Percentiles rank a stretch among this genome's conserved stretches.
Evolutionary conservation across 2,888 invertebrate genomes (phyloP).

Genomic region (Drosophila histrio): DNA sequence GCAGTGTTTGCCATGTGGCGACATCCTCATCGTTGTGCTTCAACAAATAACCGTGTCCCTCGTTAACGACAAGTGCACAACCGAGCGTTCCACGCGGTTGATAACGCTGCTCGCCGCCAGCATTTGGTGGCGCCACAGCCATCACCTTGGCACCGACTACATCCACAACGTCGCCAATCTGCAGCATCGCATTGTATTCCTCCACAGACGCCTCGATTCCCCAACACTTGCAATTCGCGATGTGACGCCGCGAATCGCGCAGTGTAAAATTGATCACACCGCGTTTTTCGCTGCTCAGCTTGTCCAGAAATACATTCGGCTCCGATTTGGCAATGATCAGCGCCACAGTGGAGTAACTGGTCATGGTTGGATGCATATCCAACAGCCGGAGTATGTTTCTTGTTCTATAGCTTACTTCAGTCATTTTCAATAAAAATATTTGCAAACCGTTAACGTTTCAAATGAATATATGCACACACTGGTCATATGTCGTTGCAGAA

Average conservation of each 20-base stretch:
- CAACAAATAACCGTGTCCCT: conserved; percentile 87
- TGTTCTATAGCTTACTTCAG: neutral
- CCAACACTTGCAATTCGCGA: conserved; percentile 92
- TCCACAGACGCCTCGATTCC: conserved; percentile 87
- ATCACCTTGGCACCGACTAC: conserved; percentile 87
- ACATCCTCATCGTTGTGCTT: conserved; percentile 85
- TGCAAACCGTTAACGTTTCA: conserved; percentile 3
- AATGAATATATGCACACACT: conserved; percentile 11
- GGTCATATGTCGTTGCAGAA: neutral
- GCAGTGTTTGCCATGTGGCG: conserved; percentile 80
- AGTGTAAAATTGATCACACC: conserved; percentile 92
- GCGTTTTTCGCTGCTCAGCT: conserved; percentile 84
- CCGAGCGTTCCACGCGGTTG: conserved; percentile 88
- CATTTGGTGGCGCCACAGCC: conserved; percentile 85
- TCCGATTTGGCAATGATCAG: conserved; percentile 87
- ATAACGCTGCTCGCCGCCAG: conserved; percentile 83
- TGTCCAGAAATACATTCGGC: conserved; percentile 84
- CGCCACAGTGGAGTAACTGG: conserved; percentile 85
- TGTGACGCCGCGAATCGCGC: conserved; percentile 89
- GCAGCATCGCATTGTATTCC: conserved; percentile 87
- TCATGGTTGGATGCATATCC: conserved; percentile 65
- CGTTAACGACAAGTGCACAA: conserved; percentile 88
- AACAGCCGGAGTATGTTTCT: conserved; percentile 17
- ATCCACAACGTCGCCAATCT: conserved; percentile 90
- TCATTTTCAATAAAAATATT: conserved; percentile 26